Base-by-base conservation (phyloP, 2,888 invertebrate species). In the Eugnorisma glareosa region DNA sequence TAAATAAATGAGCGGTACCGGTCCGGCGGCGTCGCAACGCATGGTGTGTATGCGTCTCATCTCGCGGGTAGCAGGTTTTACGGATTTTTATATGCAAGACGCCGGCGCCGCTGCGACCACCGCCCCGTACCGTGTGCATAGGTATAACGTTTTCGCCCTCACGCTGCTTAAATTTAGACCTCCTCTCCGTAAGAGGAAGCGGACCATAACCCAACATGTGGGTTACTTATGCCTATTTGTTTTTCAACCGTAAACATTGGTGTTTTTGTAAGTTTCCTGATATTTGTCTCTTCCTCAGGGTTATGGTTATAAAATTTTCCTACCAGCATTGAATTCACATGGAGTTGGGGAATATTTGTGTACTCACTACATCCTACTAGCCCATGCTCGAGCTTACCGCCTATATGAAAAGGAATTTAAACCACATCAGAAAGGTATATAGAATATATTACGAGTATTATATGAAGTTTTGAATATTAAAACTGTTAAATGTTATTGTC, bases 301-400 rank as follows among this genome's bases (percentile, higher is more conserved):
- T 0, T 97, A 97, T 80, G 97, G 97, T 1, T 92, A 90, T 4
- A 92, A 94, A 67, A 94, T 92, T 66, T 97, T 97, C 91, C 97
- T 97, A 1, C 97, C 97, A 6, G 96, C 97, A 15, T 67, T 97
- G 45, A 85, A 89, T 28, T 93, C 94, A 1, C 88, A 95, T 67
- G 97, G 97, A 6, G 89, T 97, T 35, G 97, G 96, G 0, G 97
- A 97, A 68, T 98, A 98, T 91, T 90, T 97, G 67, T 98, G 97
- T 79, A 94, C 95, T 1, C 98, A 98, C 89, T 97, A 97, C 87
- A 93, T 97, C 73, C 91, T 98, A n/a, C 92, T 97, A 75, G 97
- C 97, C 0, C 98, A 98, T 91, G 97, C 97, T 0, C 96, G 95
- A 73, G 97, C 96, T 1, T 98, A 97, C 89, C 96, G 97, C 69